Evolutionary conservation across 2,888 invertebrate genomes (phyloP), one percentile per base, ranked within the genome.

Genomic region (Cynaeus angustus): DNA sequence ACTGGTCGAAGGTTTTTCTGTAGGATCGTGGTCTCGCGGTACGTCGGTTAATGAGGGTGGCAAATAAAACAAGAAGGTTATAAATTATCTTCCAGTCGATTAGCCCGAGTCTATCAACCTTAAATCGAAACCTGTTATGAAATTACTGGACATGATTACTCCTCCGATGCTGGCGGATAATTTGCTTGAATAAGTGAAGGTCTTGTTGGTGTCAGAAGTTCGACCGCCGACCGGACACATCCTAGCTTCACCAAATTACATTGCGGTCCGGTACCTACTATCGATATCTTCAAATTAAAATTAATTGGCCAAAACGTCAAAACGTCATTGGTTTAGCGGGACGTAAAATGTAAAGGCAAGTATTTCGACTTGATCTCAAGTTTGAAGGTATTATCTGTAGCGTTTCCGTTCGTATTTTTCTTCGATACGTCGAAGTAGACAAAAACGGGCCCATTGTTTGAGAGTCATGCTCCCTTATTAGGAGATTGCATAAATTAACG

Each of bases 51-150:
- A 84, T 84, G 82, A 84, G 83, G 82, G 83, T 83, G 82, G 83
- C 81, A 83, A 84, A 84, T 82, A 83, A 83, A 84, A 82, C 83
- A 83, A 84, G 80, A 83, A 80, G 77, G 79, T 82, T 82, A 83
- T 83, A 83, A 84, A 84, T 84, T 83, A 84, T 82, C 82, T 82
- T 77, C 74, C 71, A 83, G 81, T 84, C 83, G 84, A 84, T 84
- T 83, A 84, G 83, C 79, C 80, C 80, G 78, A 83, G 82, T 83
- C 83, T 83, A 84, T 84, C 84, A 83, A 82, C 81, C 82, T 83
- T 82, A 83, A 83, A 84, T 83, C 82, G 80, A 83, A 84, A 84
- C 84, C 84, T 83, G 84, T 84, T 84, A 83, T 82, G 82, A 84
- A 84, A 84, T 84, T 83, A 83, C 81, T 78, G 81, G 78, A 82